Conservation (phyloP, 1,140 invertebrate genomes). For the Rhyacophila brunnea region DNA sequence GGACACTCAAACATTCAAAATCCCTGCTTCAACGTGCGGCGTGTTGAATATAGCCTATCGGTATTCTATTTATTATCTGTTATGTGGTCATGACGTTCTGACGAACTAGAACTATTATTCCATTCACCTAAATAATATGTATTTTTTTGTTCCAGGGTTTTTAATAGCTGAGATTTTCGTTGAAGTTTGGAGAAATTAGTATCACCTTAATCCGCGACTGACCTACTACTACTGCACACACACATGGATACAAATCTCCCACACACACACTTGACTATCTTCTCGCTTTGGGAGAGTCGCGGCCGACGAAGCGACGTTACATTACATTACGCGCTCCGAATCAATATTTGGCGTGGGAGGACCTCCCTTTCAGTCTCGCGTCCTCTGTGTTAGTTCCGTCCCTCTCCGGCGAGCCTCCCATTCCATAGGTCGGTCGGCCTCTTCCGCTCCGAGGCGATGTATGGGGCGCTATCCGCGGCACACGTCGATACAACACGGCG, state of each 20-base stretch:
- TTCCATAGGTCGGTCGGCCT: conserved; percentile 28
- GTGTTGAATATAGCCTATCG: too few relatives aligned
- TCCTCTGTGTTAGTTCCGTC: conserved; percentile 8
- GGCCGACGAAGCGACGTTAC: conserved; percentile 21
- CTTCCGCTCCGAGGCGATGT: conserved; percentile 15
- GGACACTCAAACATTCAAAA: too few relatives aligned
- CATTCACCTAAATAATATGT: too few relatives aligned
- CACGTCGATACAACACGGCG: conserved; percentile 8
- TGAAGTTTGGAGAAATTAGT: too few relatives aligned
- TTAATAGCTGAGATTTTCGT: too few relatives aligned
- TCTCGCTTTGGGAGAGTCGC: background rate
- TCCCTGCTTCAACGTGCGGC: too few relatives aligned
- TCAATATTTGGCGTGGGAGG: conserved; percentile 33
- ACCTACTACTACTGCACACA: background rate
- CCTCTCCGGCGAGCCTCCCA: conserved; percentile 14
- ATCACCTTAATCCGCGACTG: too few relatives aligned
- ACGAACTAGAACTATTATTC: too few relatives aligned
- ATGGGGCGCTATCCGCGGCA: background rate
- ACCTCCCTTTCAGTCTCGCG: conserved; percentile 7
- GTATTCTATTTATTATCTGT: too few relatives aligned
- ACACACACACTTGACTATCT: background rate
- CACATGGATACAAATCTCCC: background rate
- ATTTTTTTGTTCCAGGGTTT: too few relatives aligned
- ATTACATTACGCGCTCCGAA: conserved; percentile 34
- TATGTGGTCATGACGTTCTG: too few relatives aligned